Evolutionary conservation across 2,113 vertebrate genomes (phyloP).

Genomic region (Rutilus rutilus): DNA sequence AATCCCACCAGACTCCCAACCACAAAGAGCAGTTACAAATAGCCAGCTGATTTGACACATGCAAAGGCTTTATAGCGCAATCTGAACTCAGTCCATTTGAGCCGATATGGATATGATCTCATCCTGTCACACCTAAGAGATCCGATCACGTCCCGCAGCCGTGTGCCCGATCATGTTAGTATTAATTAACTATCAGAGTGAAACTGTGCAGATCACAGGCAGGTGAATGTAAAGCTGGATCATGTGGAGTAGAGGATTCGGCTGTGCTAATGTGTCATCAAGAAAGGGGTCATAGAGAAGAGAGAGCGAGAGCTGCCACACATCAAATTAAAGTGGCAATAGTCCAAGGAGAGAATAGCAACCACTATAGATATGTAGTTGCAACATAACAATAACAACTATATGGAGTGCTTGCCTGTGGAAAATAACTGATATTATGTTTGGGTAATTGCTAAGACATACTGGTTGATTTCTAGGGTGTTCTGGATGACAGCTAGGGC

Average conservation of each 20-base stretch:
- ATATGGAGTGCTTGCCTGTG: not conserved
- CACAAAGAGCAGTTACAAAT: constrained; percentile 40
- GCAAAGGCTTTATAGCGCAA: not conserved
- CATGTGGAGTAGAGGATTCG: not conserved
- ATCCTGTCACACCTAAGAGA: constrained; percentile 31
- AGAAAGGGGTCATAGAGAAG: constrained; percentile 23
- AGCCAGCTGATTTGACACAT: constrained; percentile 24
- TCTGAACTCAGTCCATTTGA: constrained; percentile 33
- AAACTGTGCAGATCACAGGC: not conserved
- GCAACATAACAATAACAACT: not conserved
- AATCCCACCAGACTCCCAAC: constrained; percentile 41
- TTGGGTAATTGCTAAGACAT: not conserved
- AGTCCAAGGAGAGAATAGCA: constrained; percentile 5
- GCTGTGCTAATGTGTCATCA: not conserved
- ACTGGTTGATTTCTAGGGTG: not conserved
- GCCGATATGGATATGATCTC: constrained; percentile 21
- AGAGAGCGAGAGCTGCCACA: constrained; percentile 20
- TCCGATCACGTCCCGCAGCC: not conserved
- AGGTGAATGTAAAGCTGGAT: not conserved
- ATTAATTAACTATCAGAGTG: not conserved
- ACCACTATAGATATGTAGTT: not conserved
- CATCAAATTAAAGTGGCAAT: constrained; percentile 24
- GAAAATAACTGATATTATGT: not conserved
- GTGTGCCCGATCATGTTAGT: not conserved
- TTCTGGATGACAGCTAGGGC: not conserved